phyloP scores from a whole-genome alignment of 2,888 invertebrate species.

The Cheilosia impressa region DNA sequence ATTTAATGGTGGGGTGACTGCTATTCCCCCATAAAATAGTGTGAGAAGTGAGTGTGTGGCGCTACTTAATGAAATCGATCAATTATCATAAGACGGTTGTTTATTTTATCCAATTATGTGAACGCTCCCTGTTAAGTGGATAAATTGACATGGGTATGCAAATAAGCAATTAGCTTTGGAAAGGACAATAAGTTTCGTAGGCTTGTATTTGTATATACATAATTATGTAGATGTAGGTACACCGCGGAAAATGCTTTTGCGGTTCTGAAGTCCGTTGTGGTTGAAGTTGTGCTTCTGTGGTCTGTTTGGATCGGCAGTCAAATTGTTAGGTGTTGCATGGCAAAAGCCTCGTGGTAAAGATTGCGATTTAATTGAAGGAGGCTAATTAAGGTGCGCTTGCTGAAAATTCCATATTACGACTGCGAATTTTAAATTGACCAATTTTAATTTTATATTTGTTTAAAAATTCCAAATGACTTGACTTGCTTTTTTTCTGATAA shows the following conservation, averaged over 20 bases:
- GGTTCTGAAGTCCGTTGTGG: not conserved
- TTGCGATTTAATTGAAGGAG: too few relatives aligned
- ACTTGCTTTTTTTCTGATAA: too few relatives aligned
- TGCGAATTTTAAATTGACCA: too few relatives aligned
- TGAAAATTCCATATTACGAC: too few relatives aligned
- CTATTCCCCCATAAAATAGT: not conserved
- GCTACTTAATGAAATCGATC: constrained; percentile 44
- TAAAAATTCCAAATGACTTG: too few relatives aligned
- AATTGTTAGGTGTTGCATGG: not conserved
- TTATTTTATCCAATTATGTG: constrained; percentile 66
- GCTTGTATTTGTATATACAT: not conserved
- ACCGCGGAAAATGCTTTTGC: not conserved
- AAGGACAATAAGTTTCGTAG: constrained; percentile 36
- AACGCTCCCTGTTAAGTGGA: constrained; percentile 48
- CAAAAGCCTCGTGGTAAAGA: not conserved
- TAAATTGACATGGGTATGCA: constrained; percentile 59
- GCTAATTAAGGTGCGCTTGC: too few relatives aligned
- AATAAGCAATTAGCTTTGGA: constrained; percentile 62
- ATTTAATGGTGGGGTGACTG: constrained; percentile 10
- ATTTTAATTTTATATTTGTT: too few relatives aligned
- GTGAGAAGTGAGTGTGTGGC: not conserved
- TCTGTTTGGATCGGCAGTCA: not conserved
- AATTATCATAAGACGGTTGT: constrained; percentile 68
- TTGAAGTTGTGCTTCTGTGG: not conserved
- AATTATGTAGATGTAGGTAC: not conserved